Evolutionary conservation across 2,888 invertebrate species (phyloP).

Genomic region (Priocnemis perturbator): DNA sequence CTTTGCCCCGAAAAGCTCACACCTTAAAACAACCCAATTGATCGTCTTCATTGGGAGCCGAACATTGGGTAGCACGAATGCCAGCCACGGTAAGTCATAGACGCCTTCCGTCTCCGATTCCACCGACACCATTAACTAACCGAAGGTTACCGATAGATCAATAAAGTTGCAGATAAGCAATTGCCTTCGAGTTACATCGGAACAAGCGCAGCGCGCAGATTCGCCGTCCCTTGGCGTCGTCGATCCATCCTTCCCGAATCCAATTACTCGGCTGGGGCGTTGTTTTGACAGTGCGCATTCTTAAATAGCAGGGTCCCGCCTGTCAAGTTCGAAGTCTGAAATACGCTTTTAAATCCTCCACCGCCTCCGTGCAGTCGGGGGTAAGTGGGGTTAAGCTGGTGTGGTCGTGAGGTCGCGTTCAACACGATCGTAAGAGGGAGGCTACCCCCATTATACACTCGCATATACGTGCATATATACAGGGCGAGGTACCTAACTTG

Average conservation of each 20-base stretch:
- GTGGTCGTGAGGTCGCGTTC: slow-evolving; percentile 69
- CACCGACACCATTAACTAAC: too few species aligned
- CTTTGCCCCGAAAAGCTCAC: too few species aligned
- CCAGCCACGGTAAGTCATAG: too few species aligned
- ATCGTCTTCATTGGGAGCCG: too few species aligned
- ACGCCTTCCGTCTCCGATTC: too few species aligned
- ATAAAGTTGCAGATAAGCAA: too few species aligned
- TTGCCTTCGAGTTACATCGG: too few species aligned
- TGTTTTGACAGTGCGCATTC: slow-evolving; percentile 49
- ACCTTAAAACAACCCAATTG: too few species aligned
- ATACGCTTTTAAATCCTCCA: slow-evolving; percentile 66
- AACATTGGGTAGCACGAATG: too few species aligned
- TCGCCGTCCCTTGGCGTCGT: too few species aligned
- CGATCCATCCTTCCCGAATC: slow-evolving; percentile 11
- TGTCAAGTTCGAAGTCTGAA: slow-evolving; percentile 41
- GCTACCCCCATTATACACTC: slow-evolving; percentile 23
- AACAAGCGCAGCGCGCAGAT: too few species aligned
- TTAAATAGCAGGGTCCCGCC: slow-evolving; percentile 35
- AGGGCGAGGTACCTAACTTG: not conserved
- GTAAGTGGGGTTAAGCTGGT: slow-evolving; percentile 71
- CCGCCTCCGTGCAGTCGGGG: slow-evolving; percentile 56
- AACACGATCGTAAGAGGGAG: slow-evolving; percentile 66
- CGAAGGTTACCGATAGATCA: too few species aligned
- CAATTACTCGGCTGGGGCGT: slow-evolving; percentile 28
- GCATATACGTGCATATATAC: not conserved